Percentiles rank a stretch among this genome's conserved stretches.
Conservation (phyloP, 2,113 vertebrate species). For the Argyrosomus japonicus region DNA sequence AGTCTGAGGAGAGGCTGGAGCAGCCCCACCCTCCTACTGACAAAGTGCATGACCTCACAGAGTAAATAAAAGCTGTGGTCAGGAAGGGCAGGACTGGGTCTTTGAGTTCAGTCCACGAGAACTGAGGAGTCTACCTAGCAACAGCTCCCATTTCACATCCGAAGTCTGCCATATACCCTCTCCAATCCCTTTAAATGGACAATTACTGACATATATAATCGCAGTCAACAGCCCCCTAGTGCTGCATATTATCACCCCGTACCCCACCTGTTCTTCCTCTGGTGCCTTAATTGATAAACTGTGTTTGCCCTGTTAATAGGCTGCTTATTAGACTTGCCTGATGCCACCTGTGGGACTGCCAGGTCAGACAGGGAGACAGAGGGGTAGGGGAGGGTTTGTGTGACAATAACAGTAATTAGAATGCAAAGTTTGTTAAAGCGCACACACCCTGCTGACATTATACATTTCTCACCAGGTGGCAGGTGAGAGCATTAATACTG, state of each 20-base stretch:
- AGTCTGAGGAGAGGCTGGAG: constrained; percentile 20
- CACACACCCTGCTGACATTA: constrained; percentile 63
- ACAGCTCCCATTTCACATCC: constrained; percentile 4
- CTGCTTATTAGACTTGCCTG: constrained; percentile 68
- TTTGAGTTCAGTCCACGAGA: constrained; percentile 7
- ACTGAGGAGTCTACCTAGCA: constrained; percentile 19
- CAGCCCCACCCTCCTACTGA: background rate
- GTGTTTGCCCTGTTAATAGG: constrained; percentile 71
- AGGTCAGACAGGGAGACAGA: constrained; percentile 56
- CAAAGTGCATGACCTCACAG: constrained; percentile 11
- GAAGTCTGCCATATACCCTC: constrained; percentile 15
- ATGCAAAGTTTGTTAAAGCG: constrained; percentile 64
- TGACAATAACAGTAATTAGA: constrained; percentile 71
- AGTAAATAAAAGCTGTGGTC: constrained; percentile 31
- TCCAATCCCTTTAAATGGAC: constrained; percentile 37
- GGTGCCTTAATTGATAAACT: constrained; percentile 77
- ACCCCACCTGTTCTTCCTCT: constrained; percentile 63
- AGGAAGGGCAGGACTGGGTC: constrained; percentile 9
- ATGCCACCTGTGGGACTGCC: constrained; percentile 61
- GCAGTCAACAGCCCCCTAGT: constrained; percentile 33
- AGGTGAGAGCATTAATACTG: constrained; percentile 61
- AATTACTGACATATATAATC: constrained; percentile 61
- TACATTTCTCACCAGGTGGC: constrained; percentile 65
- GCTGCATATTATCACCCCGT: constrained; percentile 54
- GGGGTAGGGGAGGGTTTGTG: background rate